Base-by-base conservation (phyloP, 2,113 vertebrate species). In the Planiliza haematocheilus region DNA sequence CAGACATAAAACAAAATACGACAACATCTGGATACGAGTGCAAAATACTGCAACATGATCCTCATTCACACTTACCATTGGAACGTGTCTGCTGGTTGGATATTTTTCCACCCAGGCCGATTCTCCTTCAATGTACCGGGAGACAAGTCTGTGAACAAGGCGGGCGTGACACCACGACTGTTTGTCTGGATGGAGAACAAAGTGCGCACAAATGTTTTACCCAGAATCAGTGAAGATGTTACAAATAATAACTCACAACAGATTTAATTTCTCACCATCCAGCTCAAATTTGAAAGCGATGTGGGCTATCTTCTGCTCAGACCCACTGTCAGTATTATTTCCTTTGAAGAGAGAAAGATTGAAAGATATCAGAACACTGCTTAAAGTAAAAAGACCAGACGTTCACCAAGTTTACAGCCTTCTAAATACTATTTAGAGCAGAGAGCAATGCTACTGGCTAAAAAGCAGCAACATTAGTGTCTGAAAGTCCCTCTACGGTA, bases 91-190 rank as follows among this genome's bases (percentile, higher is more conserved):
- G 10, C 67, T 87, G 1, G 90, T 93, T 8, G 91, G 85, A 59
- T 92, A 93, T 61, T 86, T 92, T 55, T 88, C 62, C 60, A 83
- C 62, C 93, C 87, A 93, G 30, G 39, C 63, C 5, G 56, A 49
- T 69, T 91, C 58, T 34, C 61, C 70, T 16, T 84, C 37, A 2
- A 77, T 42, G 67, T 85, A 86, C 57, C 77, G 61, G 12, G 74
- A 79, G 10, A 95, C 70, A 62, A 95, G 91, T 41, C 69, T 88
- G 83, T 94, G 92, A 80, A 93, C 88, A 2, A 94, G 81, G 45
- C 68, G 34, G 14, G 89, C 89, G 4, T 92, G 79, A 39, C 49
- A 77, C 67, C 71, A 56, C 0, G 93, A 92, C 30, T 62, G 81
- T 58, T 88, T 79, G 18, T 69, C 93, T 94, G 18, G 7, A 17